These are phyloP conservation scores for Oreonectes daqikongensis DNA, from an alignment of 2,797 vertebrate species.

Conservation along the genomic window DNA sequence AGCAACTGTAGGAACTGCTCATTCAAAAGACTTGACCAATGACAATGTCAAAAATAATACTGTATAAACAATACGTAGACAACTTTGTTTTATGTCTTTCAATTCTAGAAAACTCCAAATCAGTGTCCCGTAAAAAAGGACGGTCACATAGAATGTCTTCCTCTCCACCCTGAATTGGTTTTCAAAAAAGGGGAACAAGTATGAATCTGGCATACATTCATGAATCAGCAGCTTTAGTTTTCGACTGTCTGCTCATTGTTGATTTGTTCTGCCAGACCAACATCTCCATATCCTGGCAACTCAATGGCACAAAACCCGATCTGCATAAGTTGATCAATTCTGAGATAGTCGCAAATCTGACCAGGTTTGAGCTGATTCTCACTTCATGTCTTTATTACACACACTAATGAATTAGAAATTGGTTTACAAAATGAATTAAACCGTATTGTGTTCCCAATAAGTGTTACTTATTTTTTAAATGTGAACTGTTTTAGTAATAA, in stretches of 20 bases:
- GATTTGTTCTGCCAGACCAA: constrained; percentile 54
- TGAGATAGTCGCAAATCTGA: constrained; percentile 64
- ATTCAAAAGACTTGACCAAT: no score
- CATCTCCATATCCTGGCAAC: constrained; percentile 72
- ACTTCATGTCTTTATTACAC: neutral
- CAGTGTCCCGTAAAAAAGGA: constrained; percentile 48
- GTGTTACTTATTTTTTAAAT: neutral
- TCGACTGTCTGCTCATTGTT: neutral
- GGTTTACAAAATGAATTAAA: no score
- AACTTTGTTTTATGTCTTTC: constrained; percentile 1
- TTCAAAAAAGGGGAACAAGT: constrained; percentile 56
- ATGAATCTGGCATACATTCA: constrained; percentile 13
- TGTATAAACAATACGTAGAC: neutral
- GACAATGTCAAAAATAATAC: no score
- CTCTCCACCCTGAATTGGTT: constrained; percentile 60
- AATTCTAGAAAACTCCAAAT: constrained; percentile 50
- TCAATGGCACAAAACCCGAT: constrained; percentile 61
- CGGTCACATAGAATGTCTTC: constrained; percentile 54
- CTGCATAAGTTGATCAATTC: constrained; percentile 37
- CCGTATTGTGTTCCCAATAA: no score
- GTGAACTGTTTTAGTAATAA: constrained; percentile 54
- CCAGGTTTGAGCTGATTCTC: constrained; percentile 66
- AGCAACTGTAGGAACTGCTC: no score
- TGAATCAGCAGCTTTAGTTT: neutral
- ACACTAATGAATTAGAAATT: neutral